phyloP scores from a whole-genome alignment of 2,113 vertebrate species.

The Thomomys bottae region DNA sequence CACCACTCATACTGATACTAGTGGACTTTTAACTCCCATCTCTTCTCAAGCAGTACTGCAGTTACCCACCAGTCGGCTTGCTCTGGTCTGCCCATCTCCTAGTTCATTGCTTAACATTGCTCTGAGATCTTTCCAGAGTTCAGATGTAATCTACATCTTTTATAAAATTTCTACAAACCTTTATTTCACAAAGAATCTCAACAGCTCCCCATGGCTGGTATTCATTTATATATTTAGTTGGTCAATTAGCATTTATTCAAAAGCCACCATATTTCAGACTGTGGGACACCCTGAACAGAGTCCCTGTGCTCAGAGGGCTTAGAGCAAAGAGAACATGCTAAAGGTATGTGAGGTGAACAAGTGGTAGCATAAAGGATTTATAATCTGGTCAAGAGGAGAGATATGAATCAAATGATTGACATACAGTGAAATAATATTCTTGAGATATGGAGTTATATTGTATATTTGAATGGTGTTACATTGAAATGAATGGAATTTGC shows the following conservation, averaged over 20 bases:
- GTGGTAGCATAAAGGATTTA: not conserved
- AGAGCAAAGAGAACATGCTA: not conserved
- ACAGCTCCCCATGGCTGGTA: not conserved
- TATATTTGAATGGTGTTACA: not conserved
- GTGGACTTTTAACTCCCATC: not conserved
- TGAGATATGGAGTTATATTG: not conserved
- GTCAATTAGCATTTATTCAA: not conserved
- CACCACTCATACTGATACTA: not conserved
- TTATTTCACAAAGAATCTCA: not conserved
- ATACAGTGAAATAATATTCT: not conserved
- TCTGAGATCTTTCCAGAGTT: not conserved
- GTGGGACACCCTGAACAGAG: not conserved
- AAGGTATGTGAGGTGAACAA: not conserved
- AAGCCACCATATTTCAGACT: not conserved
- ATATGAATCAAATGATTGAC: too few species aligned
- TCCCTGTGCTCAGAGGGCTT: not conserved
- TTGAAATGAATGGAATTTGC: not conserved
- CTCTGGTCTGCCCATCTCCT: not conserved
- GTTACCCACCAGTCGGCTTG: not conserved
- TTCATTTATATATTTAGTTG: not conserved
- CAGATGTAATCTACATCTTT: not conserved
- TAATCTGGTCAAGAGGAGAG: not conserved
- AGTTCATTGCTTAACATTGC: not conserved
- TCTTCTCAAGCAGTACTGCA: not conserved
- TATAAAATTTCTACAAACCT: not conserved